phyloP scores from a whole-genome alignment of 1,140 invertebrate genomes.

The Monomorium pharaonis region DNA sequence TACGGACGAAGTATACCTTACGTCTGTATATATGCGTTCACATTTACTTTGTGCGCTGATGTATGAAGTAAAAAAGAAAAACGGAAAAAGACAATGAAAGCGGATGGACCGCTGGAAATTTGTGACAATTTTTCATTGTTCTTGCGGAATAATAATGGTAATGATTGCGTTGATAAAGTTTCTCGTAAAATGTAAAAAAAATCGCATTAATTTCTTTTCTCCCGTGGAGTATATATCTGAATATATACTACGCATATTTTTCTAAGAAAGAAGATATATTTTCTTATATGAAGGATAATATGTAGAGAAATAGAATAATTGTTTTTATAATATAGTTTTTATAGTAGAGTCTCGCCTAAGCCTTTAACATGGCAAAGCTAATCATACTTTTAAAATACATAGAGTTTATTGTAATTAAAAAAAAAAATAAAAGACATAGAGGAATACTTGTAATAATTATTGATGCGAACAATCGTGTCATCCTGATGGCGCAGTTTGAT shows the following conservation, averaged over 20 bases:
- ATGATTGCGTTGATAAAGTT: background rate
- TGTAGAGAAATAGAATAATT: background rate
- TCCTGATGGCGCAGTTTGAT: constrained; percentile 18
- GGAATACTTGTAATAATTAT: constrained; percentile 25
- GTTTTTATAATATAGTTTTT: too few species aligned
- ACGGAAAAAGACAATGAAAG: background rate
- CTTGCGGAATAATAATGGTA: background rate
- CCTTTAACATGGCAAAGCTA: background rate
- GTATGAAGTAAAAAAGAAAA: background rate
- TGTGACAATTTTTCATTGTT: background rate
- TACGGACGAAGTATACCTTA: constrained; percentile 3
- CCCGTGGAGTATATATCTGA: background rate
- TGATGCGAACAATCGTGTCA: background rate
- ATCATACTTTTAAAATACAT: background rate
- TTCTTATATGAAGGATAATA: background rate
- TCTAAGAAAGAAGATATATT: background rate
- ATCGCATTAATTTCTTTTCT: background rate
- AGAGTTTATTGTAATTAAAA: background rate
- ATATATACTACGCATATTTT: background rate
- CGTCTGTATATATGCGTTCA: background rate
- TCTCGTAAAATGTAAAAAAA: constrained; percentile 5
- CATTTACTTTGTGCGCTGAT: constrained; percentile 29
- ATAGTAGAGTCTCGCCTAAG: background rate
- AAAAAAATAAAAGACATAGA: background rate
- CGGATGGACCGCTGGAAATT: background rate